Evolutionary conservation across 2,797 vertebrate species (phyloP).

Genomic region (Myotis myotis): DNA sequence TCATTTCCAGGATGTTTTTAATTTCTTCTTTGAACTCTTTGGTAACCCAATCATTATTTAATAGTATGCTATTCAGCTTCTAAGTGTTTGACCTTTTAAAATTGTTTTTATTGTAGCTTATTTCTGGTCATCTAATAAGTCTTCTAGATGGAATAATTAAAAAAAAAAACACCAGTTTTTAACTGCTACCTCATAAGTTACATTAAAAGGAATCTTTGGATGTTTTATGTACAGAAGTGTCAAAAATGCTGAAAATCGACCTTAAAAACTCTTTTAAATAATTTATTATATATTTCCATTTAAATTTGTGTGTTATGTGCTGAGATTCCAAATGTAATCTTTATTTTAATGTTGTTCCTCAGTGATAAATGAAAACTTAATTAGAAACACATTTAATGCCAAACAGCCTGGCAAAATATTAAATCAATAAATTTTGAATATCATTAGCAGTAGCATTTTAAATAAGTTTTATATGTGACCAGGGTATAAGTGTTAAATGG

Average conservation of each 20-base stretch:
- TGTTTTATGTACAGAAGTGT: background rate
- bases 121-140: background rate
- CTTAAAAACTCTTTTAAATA: constrained; percentile 20
- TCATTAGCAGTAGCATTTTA: constrained; percentile 29
- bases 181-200: background rate
- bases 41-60: too few species aligned
- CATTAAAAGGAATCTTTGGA: constrained; percentile 15
- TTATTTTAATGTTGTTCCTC: constrained; percentile 14
- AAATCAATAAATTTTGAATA: constrained; percentile 35
- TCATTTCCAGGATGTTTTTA: too few species aligned
- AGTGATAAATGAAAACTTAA: constrained; percentile 42
- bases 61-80: too few species aligned
- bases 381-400: background rate
- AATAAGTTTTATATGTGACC: constrained; percentile 37
- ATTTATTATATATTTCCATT: constrained; percentile 16
- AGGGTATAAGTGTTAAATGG: background rate
- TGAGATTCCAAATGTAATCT: constrained; percentile 7
- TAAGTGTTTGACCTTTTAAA: too few species aligned
- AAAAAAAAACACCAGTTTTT: background rate
- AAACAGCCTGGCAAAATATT: background rate
- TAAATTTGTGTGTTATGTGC: background rate
- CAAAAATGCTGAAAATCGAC: constrained; percentile 27
- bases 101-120: too few species aligned
- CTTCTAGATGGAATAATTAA: background rate
- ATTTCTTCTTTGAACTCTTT: too few species aligned